Base-by-base conservation (phyloP, 2,888 invertebrate genomes). In the Artemia sp. region DNA sequence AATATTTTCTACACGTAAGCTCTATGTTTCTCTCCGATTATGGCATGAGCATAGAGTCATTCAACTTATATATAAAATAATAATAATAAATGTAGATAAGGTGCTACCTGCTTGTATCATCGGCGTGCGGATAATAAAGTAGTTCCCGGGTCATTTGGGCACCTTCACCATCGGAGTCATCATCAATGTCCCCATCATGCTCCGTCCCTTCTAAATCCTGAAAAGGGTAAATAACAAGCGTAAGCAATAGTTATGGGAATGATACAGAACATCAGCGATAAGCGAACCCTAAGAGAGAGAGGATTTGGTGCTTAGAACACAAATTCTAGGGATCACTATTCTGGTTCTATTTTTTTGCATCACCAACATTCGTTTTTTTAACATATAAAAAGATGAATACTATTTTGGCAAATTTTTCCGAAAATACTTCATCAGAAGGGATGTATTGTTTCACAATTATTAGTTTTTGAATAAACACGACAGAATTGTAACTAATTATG, bases 121-220 rank as follows among this genome's bases (percentile, higher is more conserved):
- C 84, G 58, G 84, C 83, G n/a, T 84, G 83, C 11, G 87, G 88
- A 76, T 89, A 89, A 77, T 88, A 89, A 72, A 87, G 85, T 24
- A 86, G 81, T 74, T 84, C 83, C 52, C 74, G 73, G 71, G 86
- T 83, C 75, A 88, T 88, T 0, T 87, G 87, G 0, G 88, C 87
- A 2, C 81, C 81, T 73, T 82, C 82, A 66, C 86, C 81, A 66
- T 77, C 77, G 51, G 89, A 89, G 75, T 89, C 90, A 75, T 91
- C 90, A 75, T 91, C 91, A 0, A 89, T 85, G 74, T 91, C 91
- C 0, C 89, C 89, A 73, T 90, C 89, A 76, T 91, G 90, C 71
- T 91, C 90, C 10, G 88, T 89, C 19, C 88, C 87, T 73, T 81
- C 79, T 72, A 81, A 78, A 75, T 83, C 82, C 80, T 81, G 69